phyloP scores from a whole-genome alignment of 35 echinoderm and acorn worm species.

The Patiria miniata region DNA sequence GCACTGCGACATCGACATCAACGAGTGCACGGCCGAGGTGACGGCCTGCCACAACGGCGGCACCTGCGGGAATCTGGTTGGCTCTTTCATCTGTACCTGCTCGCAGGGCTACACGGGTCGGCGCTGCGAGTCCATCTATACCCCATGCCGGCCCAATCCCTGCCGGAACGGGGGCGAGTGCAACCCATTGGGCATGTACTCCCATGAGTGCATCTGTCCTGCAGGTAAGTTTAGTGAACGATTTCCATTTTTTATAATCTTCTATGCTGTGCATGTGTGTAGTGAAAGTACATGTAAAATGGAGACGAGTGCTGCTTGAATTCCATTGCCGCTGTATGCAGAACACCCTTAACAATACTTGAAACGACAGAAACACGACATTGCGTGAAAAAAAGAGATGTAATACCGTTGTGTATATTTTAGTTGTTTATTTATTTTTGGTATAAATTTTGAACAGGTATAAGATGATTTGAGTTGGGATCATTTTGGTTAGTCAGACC shows the following conservation, averaged over 20 bases:
- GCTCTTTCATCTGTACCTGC: slow-evolving; percentile 45
- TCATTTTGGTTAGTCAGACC: not conserved
- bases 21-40: slow-evolving; percentile 64
- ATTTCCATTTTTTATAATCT: too few species aligned
- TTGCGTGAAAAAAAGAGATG: too few species aligned
- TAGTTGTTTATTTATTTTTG: too few species aligned
- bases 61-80: slow-evolving; percentile 69
- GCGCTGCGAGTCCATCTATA: not conserved
- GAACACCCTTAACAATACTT: too few species aligned
- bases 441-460: too few species aligned
- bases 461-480: not conserved
- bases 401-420: too few species aligned
- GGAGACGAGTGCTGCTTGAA: too few species aligned
- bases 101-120: not conserved
- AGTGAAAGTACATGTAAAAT: too few species aligned
- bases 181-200: not conserved
- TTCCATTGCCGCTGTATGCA: too few species aligned
- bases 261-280: too few species aligned
- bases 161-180: slow-evolving; percentile 42
- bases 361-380: too few species aligned
- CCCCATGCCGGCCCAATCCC: slow-evolving; percentile 33
- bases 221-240: slow-evolving; percentile 42
- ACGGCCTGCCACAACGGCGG: slow-evolving; percentile 69
- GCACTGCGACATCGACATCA: slow-evolving; percentile 70
- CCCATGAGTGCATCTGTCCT: slow-evolving; percentile 21